Evolutionary conservation across 2,797 vertebrate species (phyloP), one percentile per base, ranked within the genome.

Genomic region (Brotula barbata): DNA sequence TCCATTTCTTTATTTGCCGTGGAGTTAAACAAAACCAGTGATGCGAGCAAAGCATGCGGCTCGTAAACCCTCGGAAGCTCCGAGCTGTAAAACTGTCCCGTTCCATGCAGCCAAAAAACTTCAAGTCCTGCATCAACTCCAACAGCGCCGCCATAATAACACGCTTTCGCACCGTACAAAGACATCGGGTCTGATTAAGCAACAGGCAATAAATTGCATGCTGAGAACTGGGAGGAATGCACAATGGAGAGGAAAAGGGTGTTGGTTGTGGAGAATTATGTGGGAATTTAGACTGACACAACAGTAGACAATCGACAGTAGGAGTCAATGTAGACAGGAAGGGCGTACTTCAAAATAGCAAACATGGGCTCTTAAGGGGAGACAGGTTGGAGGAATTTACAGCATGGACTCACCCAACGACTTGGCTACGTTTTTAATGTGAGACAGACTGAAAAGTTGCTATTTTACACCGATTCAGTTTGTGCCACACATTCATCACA

Each of bases 211-310:
- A 55, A 75, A 80, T 17, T 19, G 9, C 58, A 60, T 1, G 42
- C 63, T 82, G 85, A 81, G 82, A 85, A 77, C 82, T 2, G 11
- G n/a, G 76, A 36, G 40, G 36, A 71, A 64, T 72, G 36, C 63
- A 88, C 86, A 85, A 86, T 86, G 33, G 81, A 61, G 46, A 85
- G 86, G 82, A 85, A 87, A 66, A 70, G 77, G 83, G 78, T 73
- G 86, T 80, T 56, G 65, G 52, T 80, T 47, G 34, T 6, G n/a
- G 43, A 63, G 68, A 71, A 64, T 55, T 70, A 73, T 2, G 50
- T 68, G 66, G 68, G 65, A 79, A 63, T 69, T 59, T 43, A 69
- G 42, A 70, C 58, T 74, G 73, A 76, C 67, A 73, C 79, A 81
- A 75, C 78, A 78, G 61, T 21, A 40, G 70, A 77, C 65, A 59